Evolutionary conservation across 1,140 invertebrate genomes (phyloP).

Genomic region (Ostrea edulis): DNA sequence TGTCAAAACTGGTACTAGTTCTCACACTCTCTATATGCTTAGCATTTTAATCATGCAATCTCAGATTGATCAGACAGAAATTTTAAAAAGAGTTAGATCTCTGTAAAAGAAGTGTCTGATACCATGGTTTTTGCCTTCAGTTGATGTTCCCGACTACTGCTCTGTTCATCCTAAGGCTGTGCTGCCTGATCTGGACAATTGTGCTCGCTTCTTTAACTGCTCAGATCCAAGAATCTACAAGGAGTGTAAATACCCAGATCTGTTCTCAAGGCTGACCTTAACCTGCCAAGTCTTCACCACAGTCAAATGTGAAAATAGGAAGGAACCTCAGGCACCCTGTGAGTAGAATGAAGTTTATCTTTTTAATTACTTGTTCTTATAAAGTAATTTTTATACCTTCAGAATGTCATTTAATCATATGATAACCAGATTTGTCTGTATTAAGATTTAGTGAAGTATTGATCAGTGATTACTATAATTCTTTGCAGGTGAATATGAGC

Average conservation of each 20-base stretch:
- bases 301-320: slow-evolving; percentile 64
- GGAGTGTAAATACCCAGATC: slow-evolving; percentile 63
- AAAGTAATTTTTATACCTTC: too few relatives aligned
- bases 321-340: slow-evolving; percentile 70
- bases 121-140: slow-evolving; percentile 34
- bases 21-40: neutral
- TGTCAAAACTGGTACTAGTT: slow-evolving; percentile 51
- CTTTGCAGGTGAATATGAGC: slow-evolving; percentile 57
- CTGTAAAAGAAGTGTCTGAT: neutral
- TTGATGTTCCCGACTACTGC: slow-evolving; percentile 49
- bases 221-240: slow-evolving; percentile 41
- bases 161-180: slow-evolving; percentile 35
- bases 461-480: neutral
- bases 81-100: neutral
- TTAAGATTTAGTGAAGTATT: too few relatives aligned
- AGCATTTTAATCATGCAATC: neutral
- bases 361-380: neutral
- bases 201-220: slow-evolving; percentile 68
- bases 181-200: slow-evolving; percentile 62
- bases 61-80: neutral
- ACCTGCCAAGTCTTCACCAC: slow-evolving; percentile 61
- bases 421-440: too few relatives aligned
- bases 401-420: too few relatives aligned
- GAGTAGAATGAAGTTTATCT: slow-evolving; percentile 12
- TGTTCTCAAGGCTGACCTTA: slow-evolving; percentile 59